phyloP scores from a whole-genome alignment of 2,113 vertebrate species.

The Rhinolophus sinicus region DNA sequence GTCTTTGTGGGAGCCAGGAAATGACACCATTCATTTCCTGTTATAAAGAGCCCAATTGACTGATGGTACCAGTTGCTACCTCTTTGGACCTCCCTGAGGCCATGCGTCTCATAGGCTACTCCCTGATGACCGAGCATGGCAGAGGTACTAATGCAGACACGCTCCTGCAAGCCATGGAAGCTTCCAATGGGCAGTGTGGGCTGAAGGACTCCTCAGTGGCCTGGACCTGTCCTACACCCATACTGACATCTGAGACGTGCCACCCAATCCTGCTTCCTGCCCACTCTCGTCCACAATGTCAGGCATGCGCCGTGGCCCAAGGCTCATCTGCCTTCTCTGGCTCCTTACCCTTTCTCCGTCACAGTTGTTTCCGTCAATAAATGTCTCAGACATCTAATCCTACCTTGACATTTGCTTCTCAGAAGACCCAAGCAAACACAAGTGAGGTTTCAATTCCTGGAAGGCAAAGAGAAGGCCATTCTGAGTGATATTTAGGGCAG shows the following conservation, averaged over 20 bases:
- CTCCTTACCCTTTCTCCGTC: not conserved
- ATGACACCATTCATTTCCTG: not conserved
- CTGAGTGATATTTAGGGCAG: not conserved
- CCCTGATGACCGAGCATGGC: not conserved
- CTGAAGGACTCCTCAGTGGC: not conserved
- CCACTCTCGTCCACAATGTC: not conserved
- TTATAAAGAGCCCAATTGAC: not conserved
- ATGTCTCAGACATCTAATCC: not conserved
- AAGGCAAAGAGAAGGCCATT: not conserved
- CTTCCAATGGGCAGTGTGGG: not conserved
- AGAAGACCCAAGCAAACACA: not conserved
- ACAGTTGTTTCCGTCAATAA: not conserved
- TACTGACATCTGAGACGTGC: not conserved
- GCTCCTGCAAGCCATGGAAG: not conserved
- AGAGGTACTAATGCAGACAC: not conserved
- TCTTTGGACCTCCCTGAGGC: not conserved
- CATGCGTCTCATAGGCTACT: not conserved
- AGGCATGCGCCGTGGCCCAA: not conserved
- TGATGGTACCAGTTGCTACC: not conserved
- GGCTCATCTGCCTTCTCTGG: not conserved
- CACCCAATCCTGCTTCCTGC: not conserved
- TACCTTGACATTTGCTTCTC: not conserved
- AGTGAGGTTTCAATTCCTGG: not conserved
- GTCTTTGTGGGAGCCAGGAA: not conserved
- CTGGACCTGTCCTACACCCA: not conserved